Evolutionary conservation across 2,888 invertebrate genomes (phyloP).

Genomic region (Apamea sordens): DNA sequence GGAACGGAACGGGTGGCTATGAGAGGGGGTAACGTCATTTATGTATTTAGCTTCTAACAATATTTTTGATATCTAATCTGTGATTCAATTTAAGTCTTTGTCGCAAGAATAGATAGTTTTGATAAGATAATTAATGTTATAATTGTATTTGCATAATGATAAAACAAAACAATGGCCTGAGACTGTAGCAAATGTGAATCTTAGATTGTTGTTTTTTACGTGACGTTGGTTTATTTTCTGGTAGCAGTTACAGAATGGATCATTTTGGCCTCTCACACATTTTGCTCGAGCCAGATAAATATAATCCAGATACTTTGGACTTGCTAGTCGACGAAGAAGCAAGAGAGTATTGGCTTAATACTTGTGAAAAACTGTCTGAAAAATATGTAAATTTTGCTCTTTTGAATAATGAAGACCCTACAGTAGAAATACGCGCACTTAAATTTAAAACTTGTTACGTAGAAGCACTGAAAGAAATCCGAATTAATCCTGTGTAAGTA

Average conservation of each 20-base stretch:
- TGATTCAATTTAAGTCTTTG: conserved; percentile 54
- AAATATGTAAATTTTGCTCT: conserved; percentile 96
- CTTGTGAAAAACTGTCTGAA: conserved; percentile 96
- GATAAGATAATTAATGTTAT: conserved; percentile 66
- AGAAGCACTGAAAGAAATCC: conserved; percentile 93
- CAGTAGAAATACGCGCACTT: conserved; percentile 94
- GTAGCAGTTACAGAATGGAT: conserved; percentile 80
- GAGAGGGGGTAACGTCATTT: conserved; percentile 45
- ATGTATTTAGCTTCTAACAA: conserved; percentile 41
- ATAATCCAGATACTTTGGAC: conserved; percentile 98
- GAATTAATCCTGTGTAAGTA: conserved; percentile 95
- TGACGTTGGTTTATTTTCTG: conserved; percentile 61
- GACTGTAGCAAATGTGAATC: conserved; percentile 73
- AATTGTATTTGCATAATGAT: conserved; percentile 81
- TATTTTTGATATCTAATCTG: conserved; percentile 62
- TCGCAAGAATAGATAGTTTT: conserved; percentile 55
- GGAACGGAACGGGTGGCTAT: not conserved
- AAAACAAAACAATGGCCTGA: conserved; percentile 82
- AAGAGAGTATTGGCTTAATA: conserved; percentile 97
- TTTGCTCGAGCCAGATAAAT: conserved; percentile 93
- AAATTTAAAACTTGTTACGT: conserved; percentile 96
- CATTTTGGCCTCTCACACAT: conserved; percentile 89
- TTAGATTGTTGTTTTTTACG: conserved; percentile 59
- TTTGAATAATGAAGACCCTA: conserved; percentile 93
- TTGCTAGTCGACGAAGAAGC: conserved; percentile 96